These are phyloP conservation scores for Lasioglossum villosulum DNA, from an alignment of 2,888 invertebrate genomes.

Conservation along the genomic window DNA sequence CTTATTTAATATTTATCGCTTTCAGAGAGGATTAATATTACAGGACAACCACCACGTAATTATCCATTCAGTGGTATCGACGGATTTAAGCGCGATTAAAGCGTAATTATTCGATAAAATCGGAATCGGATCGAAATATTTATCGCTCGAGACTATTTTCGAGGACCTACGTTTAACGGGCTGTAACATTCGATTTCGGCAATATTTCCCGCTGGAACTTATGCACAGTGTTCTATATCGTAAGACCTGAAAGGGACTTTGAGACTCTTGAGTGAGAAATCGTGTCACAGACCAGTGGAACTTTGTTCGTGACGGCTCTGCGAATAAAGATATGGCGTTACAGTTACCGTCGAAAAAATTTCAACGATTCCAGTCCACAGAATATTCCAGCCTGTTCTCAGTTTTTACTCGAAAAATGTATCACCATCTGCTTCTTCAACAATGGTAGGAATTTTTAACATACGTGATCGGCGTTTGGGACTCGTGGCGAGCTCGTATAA, in stretches of 20 bases:
- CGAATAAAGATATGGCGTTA: conserved; percentile 6
- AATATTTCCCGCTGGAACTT: neutral
- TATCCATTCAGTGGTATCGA: neutral
- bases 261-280: conserved; percentile 14
- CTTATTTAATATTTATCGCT: neutral
- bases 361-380: neutral
- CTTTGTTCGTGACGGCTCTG: conserved; percentile 11
- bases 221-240: neutral
- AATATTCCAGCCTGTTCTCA: neutral
- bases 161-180: neutral
- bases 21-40: neutral
- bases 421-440: neutral
- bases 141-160: neutral
- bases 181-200: neutral
- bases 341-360: neutral
- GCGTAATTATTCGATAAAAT: conserved; percentile 1
- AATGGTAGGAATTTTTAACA: neutral
- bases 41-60: neutral
- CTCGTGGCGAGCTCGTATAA: neutral
- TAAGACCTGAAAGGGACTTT: conserved; percentile 1
- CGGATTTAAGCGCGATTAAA: neutral
- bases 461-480: neutral
- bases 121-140: neutral
- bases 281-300: conserved; percentile 11
- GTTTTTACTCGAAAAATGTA: too few relatives aligned